These are phyloP conservation scores for Ylistrum balloti DNA, from an alignment of 1,140 invertebrate genomes.

Conservation along the genomic window DNA sequence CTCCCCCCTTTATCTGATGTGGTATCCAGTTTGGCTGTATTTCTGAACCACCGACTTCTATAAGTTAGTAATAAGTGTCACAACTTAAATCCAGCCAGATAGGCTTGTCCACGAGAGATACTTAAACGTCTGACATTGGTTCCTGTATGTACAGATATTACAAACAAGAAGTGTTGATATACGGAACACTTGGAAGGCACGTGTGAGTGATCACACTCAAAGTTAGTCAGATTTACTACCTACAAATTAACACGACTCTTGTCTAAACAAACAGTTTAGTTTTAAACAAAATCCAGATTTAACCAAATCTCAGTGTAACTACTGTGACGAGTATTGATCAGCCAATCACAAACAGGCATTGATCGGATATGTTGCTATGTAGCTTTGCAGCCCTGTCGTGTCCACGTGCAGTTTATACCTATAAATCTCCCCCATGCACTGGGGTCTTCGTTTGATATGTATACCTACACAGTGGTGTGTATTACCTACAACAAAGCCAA, in stretches of 20 bases:
- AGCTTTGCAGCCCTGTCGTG: not conserved
- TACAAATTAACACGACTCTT: not conserved
- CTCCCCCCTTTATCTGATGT: not conserved
- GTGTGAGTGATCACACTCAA: not conserved
- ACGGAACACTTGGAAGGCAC: not conserved
- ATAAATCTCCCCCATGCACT: not conserved
- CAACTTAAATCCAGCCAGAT: not conserved
- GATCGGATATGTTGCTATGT: constrained; percentile 38
- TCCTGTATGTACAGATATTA: not conserved
- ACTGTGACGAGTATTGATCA: not conserved
- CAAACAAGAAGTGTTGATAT: not conserved
- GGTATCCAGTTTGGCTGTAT: not conserved
- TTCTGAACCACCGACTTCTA: not conserved
- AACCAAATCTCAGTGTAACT: not conserved
- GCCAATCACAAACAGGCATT: not conserved
- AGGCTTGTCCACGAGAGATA: not conserved
- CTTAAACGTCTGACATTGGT: not conserved
- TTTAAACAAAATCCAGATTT: not conserved
- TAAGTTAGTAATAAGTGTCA: constrained; percentile 12
- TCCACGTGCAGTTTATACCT: constrained; percentile 8
- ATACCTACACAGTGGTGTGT: constrained; percentile 8
- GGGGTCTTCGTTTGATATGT: not conserved
- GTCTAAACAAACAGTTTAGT: not conserved
- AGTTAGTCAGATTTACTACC: not conserved
- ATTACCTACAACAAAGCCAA: constrained; percentile 23